Base-by-base conservation (phyloP, 1,140 invertebrate genomes). In the Yoshiicerus persimilis region DNA sequence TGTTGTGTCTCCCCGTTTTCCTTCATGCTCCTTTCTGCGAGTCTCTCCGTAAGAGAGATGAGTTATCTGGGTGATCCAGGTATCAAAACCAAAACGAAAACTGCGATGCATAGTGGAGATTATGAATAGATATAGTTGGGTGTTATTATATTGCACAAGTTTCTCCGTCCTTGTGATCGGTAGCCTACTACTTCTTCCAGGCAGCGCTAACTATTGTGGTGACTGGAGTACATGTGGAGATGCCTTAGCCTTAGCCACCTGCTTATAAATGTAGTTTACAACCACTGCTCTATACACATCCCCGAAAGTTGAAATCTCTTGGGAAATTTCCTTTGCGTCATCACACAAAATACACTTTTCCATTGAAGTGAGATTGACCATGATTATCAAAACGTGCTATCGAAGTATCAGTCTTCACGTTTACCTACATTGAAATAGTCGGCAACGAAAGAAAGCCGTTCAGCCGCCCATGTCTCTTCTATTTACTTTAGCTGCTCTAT, bases 271-370 rank as follows among this genome's bases (percentile, higher is more conserved):
- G 47, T 56, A 56, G 13, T 56, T 16, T 16, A 56, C 84, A 41
- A 30, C 36, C 11, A 38, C 30, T 83, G 62, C 20, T 66, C 23
- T 39, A 38, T 8, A 2, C 16, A 38, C 30, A 86, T 84, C 87
- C 77, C 64, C 62, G 41, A 88, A 88, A 88, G 87, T 88, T 88
- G 75, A n/a, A 88, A 88, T 88, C 87, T 88, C 87, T 83, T 77
- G 87, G 87, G 87, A 88, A 88, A 88, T 88, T 88, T 88, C 70
- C 87, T 88, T 84, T 88, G 87, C 87, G 87, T 88, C 87, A 88
- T 84, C 87, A 84, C 47, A 84, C 83, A 88, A 83, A 41, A 38
- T 87, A 87, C 86, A 87, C 86, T 83, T 87, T 83, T 87, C 86
- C 86, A 83, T 87, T 87, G 86, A 87, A 83, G 86, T 87, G 86